A percentile compares a stretch with the other conserved stretches of the same genome.
Conservation (phyloP, 2,113 vertebrate genomes). For the Aspidoscelis tigris region DNA sequence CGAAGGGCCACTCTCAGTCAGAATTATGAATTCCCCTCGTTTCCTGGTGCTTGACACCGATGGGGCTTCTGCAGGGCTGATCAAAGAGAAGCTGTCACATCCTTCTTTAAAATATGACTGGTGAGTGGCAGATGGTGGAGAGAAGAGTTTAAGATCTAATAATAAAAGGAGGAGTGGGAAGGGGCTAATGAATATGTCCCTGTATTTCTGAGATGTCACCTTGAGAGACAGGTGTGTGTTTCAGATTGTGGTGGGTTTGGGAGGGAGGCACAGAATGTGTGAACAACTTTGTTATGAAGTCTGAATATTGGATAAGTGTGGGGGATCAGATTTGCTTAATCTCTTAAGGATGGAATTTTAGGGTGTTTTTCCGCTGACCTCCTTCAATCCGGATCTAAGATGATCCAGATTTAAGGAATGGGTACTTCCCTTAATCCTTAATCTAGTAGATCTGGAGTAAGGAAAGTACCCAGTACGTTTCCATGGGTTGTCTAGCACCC, state of each 20-base stretch:
- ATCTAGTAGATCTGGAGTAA: too few species aligned
- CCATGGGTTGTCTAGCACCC: too few species aligned
- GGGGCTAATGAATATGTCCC: not conserved
- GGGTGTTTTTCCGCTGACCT: too few species aligned
- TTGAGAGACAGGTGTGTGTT: not conserved
- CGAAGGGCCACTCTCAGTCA: not conserved
- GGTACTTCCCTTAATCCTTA: too few species aligned
- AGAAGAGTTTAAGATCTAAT: conserved; percentile 29
- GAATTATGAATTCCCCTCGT: not conserved
- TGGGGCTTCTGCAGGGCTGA: not conserved
- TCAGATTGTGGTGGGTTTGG: not conserved
- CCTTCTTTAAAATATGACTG: not conserved
- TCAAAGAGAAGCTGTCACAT: conserved; percentile 15
- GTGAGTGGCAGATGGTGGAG: not conserved
- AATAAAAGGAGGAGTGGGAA: not conserved
- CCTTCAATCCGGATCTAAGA: too few species aligned
- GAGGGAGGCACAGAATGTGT: not conserved
- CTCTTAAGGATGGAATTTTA: not conserved
- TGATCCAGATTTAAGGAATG: too few species aligned
- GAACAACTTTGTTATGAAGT: not conserved
- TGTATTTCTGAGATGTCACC: not conserved
- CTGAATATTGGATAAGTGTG: not conserved
- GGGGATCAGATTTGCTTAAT: not conserved
- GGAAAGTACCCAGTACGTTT: too few species aligned
- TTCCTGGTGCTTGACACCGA: not conserved